Base-by-base conservation (phyloP, 2,113 vertebrate species). In the Calidris pugnax region DNA sequence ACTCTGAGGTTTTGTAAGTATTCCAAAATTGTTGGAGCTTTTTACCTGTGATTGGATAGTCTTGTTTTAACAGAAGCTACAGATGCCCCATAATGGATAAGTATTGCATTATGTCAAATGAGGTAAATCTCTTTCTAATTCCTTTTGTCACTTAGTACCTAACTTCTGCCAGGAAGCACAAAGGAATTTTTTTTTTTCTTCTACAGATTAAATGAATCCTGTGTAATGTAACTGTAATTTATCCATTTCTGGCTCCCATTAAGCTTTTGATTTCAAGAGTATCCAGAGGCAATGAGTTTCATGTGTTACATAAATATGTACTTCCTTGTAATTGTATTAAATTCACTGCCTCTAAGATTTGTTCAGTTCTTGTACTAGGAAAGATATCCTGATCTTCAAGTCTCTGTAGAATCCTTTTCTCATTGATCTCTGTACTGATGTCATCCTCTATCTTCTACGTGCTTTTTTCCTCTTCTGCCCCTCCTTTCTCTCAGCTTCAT, bases 251-350 rank as follows among this genome's bases (percentile, higher is more conserved):
- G 89, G 63, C 63, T 97, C 53, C 39, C 16, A 86, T 74, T 86
- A 93, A 84, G 83, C 22, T 89, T 89, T 82, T 95, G 73, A 87
- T 82, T 84, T 92, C 84, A 89, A 67, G 73, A 85, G 59, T 73
- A 82, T 85, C 57, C 28, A 92, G 66, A 93, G 48, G 48, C 69
- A 92, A 92, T 62, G 62, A 89, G 86, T 92, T 97, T 97, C 84
- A 69, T 35, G 69, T 92, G 87, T 87, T 91, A 73, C 16, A 56
- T 57, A 81, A 78, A 93, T 89, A 76, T 62, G 28, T 87, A 62
- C 63, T 89, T 95, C 75, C 75, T 81, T 91, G 62, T 87, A 90
- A 69, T 90, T 68, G 24, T 62, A 87, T 91, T 55, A 76, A 68
- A 89, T 93, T 55, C 7, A 2, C 50, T 89, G 23, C 53, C 28